Percentiles rank a stretch among this genome's conserved stretches.
Evolutionary conservation across 2,888 invertebrate species (phyloP).

Genomic region (Amiota mariae): DNA sequence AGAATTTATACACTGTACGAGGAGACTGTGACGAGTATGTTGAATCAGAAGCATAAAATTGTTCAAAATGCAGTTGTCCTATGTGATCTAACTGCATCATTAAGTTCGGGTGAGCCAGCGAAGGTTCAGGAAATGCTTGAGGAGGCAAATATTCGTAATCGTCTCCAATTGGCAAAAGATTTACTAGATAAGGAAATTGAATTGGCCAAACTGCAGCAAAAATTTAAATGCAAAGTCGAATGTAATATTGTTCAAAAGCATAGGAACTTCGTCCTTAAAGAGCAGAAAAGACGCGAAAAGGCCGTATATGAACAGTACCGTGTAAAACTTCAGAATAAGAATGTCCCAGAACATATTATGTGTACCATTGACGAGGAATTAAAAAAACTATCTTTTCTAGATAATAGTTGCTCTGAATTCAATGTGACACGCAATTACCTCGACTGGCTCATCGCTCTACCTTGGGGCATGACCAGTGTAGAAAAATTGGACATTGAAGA

Average conservation of each 20-base stretch:
- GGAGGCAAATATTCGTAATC: conserved; percentile 90
- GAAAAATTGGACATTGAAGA: conserved; percentile 90
- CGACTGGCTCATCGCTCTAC: conserved; percentile 95
- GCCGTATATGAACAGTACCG: conserved; percentile 95
- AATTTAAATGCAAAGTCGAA: conserved; percentile 94
- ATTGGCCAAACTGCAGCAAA: conserved; percentile 92
- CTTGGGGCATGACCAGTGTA: conserved; percentile 92
- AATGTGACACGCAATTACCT: conserved; percentile 97
- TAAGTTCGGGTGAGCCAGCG: conserved; percentile 89
- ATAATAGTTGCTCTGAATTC: conserved; percentile 97
- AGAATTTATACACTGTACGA: conserved; percentile 86
- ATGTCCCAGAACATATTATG: conserved; percentile 87
- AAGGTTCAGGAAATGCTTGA: conserved; percentile 92
- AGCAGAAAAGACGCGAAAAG: conserved; percentile 95
- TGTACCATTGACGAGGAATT: conserved; percentile 96
- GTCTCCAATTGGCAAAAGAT: conserved; percentile 88
- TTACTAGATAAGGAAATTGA: conserved; percentile 95
- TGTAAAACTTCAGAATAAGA: conserved; percentile 86
- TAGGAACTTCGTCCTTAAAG: conserved; percentile 93
- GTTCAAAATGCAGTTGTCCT: conserved; percentile 97
- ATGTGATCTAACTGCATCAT: conserved; percentile 92
- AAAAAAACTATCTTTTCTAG: conserved; percentile 91
- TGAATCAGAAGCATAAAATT: conserved; percentile 93
- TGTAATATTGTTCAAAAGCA: conserved; percentile 98
- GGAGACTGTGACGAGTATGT: conserved; percentile 94